These are phyloP conservation scores for Syrphus vitripennis DNA, from an alignment of 2,888 invertebrate genomes.

Conservation along the genomic window DNA sequence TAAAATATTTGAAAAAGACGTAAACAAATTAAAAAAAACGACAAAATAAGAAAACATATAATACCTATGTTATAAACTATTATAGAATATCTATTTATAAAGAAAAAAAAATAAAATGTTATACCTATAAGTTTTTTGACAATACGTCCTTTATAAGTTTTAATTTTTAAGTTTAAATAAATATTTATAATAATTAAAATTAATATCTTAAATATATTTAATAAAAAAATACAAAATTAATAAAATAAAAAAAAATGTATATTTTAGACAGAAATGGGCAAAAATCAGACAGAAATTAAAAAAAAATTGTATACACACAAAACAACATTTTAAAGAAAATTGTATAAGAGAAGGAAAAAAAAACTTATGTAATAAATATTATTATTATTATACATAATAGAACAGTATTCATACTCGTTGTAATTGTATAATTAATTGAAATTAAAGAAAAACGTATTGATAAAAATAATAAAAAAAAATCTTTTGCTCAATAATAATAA, in stretches of 20 bases:
- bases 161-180: constrained; percentile 7
- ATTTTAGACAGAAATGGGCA: constrained; percentile 39
- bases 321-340: not conserved
- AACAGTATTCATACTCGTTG: constrained; percentile 65
- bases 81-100: constrained; percentile 59
- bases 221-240: too few species aligned
- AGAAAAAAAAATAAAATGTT: constrained; percentile 28
- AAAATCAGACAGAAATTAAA: constrained; percentile 14
- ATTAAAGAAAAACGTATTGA: constrained; percentile 20
- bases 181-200: too few species aligned
- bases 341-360: not conserved
- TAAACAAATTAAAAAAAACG: constrained; percentile 1
- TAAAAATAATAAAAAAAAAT: constrained; percentile 47
- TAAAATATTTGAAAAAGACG: not conserved
- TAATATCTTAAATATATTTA: too few species aligned
- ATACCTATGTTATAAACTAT: constrained; percentile 30
- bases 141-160: constrained; percentile 49
- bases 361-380: constrained; percentile 45
- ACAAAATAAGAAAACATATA: not conserved
- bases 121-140: constrained; percentile 56
- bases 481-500: constrained; percentile 55
- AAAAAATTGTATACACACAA: constrained; percentile 36
- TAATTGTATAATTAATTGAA: constrained; percentile 59
- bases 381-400: constrained; percentile 39
- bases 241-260: constrained; percentile 23